Conservation (phyloP, 2,113 vertebrate species). For the Hippocampus abdominalis region DNA sequence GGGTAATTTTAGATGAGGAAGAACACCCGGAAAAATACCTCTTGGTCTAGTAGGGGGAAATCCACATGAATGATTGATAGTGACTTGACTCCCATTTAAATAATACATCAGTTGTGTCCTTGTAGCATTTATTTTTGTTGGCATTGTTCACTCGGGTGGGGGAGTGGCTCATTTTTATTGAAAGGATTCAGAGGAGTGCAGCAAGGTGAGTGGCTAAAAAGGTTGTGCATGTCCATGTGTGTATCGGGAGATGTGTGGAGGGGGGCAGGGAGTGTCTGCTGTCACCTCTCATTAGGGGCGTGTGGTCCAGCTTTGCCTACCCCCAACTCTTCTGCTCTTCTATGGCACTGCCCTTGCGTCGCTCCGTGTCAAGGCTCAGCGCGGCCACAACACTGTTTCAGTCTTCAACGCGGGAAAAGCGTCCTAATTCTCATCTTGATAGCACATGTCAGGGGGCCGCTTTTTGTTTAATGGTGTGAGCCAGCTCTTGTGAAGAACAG, state of each 20-base stretch:
- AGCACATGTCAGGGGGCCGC: constrained; percentile 30
- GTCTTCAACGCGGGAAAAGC: constrained; percentile 26
- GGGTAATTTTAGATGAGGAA: constrained; percentile 5
- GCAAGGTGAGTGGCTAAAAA: constrained; percentile 42
- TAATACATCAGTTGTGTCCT: constrained; percentile 51
- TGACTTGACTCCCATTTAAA: constrained; percentile 60
- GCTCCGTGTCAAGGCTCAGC: constrained; percentile 30
- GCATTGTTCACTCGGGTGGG: constrained; percentile 24
- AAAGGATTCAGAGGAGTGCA: constrained; percentile 20
- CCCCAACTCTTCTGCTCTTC: constrained; percentile 29
- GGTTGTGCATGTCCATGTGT: constrained; percentile 28
- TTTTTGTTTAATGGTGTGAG: constrained; percentile 41
- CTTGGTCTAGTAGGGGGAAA: constrained; percentile 47
- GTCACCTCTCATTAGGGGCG: constrained; percentile 68
- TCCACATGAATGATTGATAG: constrained; percentile 65
- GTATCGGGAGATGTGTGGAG: constrained; percentile 9
- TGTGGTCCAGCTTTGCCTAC: constrained; percentile 55
- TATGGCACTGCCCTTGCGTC: constrained; percentile 41
- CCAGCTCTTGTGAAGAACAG: constrained; percentile 41
- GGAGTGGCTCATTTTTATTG: constrained; percentile 26
- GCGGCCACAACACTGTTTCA: constrained; percentile 27
- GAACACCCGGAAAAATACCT: constrained; percentile 15
- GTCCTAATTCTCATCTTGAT: constrained; percentile 24
- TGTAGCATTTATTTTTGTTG: constrained; percentile 42
- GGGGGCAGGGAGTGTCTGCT: constrained; percentile 65